Conservation (phyloP, 2,888 invertebrate genomes). For the Elegia similella region DNA sequence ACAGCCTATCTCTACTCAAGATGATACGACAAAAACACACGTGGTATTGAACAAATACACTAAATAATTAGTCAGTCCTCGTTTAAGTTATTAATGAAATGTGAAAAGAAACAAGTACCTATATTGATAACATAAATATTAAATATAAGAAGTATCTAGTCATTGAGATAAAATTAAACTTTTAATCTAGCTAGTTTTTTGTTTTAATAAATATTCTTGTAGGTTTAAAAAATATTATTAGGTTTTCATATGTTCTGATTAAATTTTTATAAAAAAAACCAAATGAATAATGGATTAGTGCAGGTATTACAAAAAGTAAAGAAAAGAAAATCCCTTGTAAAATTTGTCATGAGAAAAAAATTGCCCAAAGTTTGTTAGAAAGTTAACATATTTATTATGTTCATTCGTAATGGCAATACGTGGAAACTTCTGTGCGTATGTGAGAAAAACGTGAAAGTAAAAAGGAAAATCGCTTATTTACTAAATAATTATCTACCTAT, state of each 20-base stretch:
- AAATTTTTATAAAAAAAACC: background rate
- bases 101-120: too few species aligned
- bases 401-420: constrained; percentile 13
- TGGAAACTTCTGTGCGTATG: constrained; percentile 18
- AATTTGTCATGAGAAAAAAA: background rate
- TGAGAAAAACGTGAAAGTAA: constrained; percentile 15
- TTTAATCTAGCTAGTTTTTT: too few species aligned
- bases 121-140: too few species aligned
- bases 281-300: too few species aligned
- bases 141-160: too few species aligned
- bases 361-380: background rate
- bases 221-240: too few species aligned
- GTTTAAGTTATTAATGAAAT: background rate
- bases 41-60: background rate
- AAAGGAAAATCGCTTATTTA: constrained; percentile 29
- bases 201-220: background rate
- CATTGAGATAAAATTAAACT: too few species aligned
- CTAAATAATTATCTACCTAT: constrained; percentile 31
- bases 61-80: background rate
- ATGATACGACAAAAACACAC: background rate
- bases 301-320: too few species aligned
- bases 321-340: background rate
- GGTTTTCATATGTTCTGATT: too few species aligned
- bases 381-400: background rate
- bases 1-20: background rate